Base-by-base conservation (phyloP, 2,797 vertebrate genomes). In the Cynodonichthys magdalenae region DNA sequence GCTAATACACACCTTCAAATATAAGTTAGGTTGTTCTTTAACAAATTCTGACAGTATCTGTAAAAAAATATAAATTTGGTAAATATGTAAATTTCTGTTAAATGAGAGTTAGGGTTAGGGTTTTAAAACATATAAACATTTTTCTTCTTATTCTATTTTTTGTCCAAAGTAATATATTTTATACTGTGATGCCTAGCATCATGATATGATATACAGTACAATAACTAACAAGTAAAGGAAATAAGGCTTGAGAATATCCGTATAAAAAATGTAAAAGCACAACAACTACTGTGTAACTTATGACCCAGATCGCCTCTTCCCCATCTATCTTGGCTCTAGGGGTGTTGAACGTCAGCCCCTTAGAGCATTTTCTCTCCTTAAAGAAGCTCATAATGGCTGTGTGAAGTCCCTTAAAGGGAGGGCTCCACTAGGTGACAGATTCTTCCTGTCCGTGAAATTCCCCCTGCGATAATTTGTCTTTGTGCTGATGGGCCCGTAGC, bases 381-480 rank as follows among this genome's bases (percentile, higher is more conserved):
- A 89, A 89, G 85, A 86, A 90, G 87, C 82, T 90, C 89, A 91
- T 92, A 92, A 92, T 92, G 87, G 82, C 84, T 76, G 79, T 90
- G 83, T 89, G 90, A 90, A 90, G 89, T 90, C 87, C 85, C 84
- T 82, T 77, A 90, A 85, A 90, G 90, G 84, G 84, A 76, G 84
- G 82, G 86, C 86, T 94, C 93, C 89, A 90, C 81, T 92, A 89
- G 88, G 93, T 94, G 94, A 95, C 89, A 93, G 90, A 93, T 94
- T 91, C 93, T 89, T 90, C 90, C 90, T 91, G 90, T 91, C 93
- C 84, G 77, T 93, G 87, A 94, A 96, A 95, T 87, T 83, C 82
- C 90, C 92, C 92, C 78, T 86, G 83, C 90, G 90, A 92, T 93
- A 94, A 95, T 98, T 97, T 98, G 94, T 96, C 95, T 96, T 95